These are phyloP conservation scores for Leucoma salicis DNA, from an alignment of 2,888 invertebrate genomes.

Conservation along the genomic window DNA sequence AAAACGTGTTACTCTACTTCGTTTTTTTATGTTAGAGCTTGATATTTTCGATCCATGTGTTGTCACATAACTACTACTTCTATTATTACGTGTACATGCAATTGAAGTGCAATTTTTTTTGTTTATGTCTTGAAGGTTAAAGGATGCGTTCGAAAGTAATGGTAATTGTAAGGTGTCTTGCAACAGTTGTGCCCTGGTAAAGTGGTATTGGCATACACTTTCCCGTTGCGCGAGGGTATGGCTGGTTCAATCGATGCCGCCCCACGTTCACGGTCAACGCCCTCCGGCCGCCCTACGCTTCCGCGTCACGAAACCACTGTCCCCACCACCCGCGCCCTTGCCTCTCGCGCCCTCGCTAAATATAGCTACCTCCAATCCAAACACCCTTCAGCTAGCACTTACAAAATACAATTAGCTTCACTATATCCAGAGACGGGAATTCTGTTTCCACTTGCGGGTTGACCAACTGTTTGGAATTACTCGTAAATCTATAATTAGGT, in stretches of 20 bases:
- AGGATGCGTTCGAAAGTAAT: no score
- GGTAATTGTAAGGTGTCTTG: background rate
- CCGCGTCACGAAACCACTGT: conserved; percentile 64
- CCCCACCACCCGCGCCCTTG: conserved; percentile 23
- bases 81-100: no score
- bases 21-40: no score
- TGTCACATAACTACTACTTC: no score
- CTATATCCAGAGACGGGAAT: conserved; percentile 63
- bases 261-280: conserved; percentile 82
- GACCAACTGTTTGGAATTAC: conserved; percentile 30
- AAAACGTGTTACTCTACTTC: no score
- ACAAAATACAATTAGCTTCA: conserved; percentile 75
- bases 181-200: conserved; percentile 11
- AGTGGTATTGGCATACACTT: conserved; percentile 49
- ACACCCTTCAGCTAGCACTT: conserved; percentile 68
- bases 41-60: no score
- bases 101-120: no score
- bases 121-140: no score
- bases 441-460: conserved; percentile 39
- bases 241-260: conserved; percentile 73
- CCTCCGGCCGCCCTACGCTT: conserved; percentile 81
- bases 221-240: conserved; percentile 81
- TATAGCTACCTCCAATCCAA: conserved; percentile 59
- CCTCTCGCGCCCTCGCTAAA: conserved; percentile 54
- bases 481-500: conserved; percentile 35